Conservation (phyloP, 2,888 invertebrate species). For the Catocala fraxini region DNA sequence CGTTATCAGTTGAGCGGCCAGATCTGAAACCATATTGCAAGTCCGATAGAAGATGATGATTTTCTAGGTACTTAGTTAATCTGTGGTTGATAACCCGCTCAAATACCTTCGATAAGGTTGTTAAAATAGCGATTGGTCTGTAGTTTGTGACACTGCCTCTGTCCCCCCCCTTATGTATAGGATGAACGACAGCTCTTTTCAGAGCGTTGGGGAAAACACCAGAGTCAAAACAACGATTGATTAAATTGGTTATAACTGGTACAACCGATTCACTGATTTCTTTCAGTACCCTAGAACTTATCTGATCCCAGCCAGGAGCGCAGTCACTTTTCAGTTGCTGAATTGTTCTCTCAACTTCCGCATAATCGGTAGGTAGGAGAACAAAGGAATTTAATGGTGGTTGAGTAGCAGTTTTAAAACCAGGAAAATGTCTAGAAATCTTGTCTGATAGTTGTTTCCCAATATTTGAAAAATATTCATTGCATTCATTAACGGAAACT, state of each 20-base stretch:
- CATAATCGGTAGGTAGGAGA: background rate
- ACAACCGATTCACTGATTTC: background rate
- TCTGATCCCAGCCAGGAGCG: slow-evolving; percentile 8
- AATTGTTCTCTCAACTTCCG: background rate
- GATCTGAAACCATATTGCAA: background rate
- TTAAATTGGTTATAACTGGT: background rate
- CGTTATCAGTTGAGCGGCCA: slow-evolving; percentile 8
- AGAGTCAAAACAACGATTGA: background rate
- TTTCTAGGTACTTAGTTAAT: slow-evolving; percentile 9
- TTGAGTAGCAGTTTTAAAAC: background rate
- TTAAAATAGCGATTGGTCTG: slow-evolving; percentile 16
- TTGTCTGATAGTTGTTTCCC: slow-evolving; percentile 8
- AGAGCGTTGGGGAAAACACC: background rate
- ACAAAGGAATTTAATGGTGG: background rate
- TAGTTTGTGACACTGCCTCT: slow-evolving; percentile 17
- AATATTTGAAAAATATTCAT: slow-evolving; percentile 8
- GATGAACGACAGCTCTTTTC: background rate
- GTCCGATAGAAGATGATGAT: background rate
- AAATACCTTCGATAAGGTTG: slow-evolving; percentile 14
- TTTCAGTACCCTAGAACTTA: slow-evolving; percentile 5
- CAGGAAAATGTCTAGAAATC: slow-evolving; percentile 17
- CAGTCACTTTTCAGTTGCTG: background rate
- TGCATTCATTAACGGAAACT: background rate
- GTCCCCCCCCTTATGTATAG: slow-evolving; percentile 17
- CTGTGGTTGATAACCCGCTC: slow-evolving; percentile 3